A percentile compares a stretch with the other conserved stretches of the same genome.
Conservation (phyloP, 2,797 vertebrate species). For the Eulemur coronatus region DNA sequence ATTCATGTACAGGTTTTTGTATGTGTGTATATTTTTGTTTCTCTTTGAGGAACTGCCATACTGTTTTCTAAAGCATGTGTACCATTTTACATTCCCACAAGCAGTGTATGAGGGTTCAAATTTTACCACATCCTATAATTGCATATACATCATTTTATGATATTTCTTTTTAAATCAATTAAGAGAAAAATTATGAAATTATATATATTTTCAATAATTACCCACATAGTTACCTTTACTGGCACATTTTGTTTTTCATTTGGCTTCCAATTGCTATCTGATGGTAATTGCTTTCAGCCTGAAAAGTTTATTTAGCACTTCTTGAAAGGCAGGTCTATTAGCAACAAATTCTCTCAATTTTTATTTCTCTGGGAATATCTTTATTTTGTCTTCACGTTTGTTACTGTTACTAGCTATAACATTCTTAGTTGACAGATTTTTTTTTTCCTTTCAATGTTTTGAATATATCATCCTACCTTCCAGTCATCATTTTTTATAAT, state of each 20-base stretch:
- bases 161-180: neutral
- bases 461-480: neutral
- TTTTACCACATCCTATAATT: neutral
- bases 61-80: neutral
- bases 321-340: neutral
- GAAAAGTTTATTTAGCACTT: neutral
- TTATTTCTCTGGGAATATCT: neutral
- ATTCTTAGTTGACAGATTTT: neutral
- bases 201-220: neutral
- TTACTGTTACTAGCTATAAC: neutral
- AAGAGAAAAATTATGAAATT: neutral
- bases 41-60: neutral
- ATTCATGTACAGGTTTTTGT: neutral
- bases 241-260: neutral
- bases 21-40: neutral
- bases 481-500: neutral
- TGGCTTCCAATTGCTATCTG: neutral
- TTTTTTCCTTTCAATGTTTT: neutral
- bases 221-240: neutral
- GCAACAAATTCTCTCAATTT: neutral
- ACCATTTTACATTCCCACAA: neutral
- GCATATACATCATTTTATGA: neutral
- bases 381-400: neutral
- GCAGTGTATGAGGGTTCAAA: neutral
- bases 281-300: neutral